Conservation (phyloP, 2,797 vertebrate species). For the Sciurus vulgaris region DNA sequence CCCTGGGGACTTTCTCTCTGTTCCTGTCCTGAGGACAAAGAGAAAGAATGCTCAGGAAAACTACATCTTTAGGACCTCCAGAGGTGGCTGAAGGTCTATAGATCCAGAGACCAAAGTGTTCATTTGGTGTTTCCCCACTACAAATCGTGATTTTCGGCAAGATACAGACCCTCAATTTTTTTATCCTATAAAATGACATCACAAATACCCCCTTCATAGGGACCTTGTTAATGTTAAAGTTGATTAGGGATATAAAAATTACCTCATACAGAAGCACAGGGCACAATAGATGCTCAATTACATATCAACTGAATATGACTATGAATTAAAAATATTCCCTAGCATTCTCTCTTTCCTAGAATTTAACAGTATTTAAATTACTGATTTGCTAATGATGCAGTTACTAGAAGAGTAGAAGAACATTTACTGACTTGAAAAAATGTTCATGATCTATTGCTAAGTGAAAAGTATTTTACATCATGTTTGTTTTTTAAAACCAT, state of each 20-base stretch:
- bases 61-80: neutral
- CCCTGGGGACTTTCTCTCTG: neutral
- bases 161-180: neutral
- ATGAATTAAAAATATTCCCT: neutral
- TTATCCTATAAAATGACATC: neutral
- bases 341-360: constrained; percentile 15
- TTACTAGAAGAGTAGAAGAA: neutral
- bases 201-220: neutral
- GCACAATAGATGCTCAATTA: neutral
- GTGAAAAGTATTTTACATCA: constrained; percentile 20
- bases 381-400: neutral
- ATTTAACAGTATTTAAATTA: constrained; percentile 44
- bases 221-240: neutral
- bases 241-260: constrained; percentile 12
- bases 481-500: neutral
- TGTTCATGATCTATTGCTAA: constrained; percentile 28
- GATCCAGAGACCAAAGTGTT: neutral
- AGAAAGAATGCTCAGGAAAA: neutral
- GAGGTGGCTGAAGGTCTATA: neutral
- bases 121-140: neutral
- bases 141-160: neutral
- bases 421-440: constrained; percentile 8
- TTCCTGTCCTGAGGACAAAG: neutral
- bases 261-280: neutral
- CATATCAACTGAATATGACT: neutral